Percentiles rank a stretch among this genome's conserved stretches.
Conservation (phyloP, 2,113 vertebrate species). For the Ondatra zibethicus region DNA sequence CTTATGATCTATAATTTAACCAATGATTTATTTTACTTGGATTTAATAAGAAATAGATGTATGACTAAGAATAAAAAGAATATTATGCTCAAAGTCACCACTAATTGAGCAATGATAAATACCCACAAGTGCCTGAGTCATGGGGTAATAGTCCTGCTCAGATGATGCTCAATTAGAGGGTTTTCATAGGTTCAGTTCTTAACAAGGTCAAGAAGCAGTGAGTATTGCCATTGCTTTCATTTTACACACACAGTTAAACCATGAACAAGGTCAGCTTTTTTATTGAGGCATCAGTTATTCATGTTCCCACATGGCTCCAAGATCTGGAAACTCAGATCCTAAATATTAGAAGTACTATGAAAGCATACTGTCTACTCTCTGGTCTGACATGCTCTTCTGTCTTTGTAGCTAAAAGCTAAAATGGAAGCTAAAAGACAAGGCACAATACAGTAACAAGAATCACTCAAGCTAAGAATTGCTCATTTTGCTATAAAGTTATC, state of each 20-base stretch:
- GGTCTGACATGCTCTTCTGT: neutral
- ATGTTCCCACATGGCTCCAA: neutral
- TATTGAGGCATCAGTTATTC: neutral
- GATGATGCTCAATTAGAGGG: neutral
- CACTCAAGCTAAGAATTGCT: neutral
- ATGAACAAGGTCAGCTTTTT: neutral
- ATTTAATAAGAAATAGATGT: neutral
- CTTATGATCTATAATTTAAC: neutral
- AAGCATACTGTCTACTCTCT: neutral
- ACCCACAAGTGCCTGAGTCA: neutral
- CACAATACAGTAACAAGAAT: neutral
- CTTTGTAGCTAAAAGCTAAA: neutral
- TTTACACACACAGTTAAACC: neutral
- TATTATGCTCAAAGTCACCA: neutral
- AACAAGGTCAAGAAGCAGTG: neutral
- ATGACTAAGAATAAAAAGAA: neutral
- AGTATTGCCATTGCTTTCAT: neutral
- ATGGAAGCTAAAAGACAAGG: neutral
- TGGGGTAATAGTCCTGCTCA: neutral
- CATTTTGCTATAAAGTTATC: neutral
- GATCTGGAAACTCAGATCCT: neutral
- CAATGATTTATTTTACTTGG: neutral
- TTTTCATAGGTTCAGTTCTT: neutral
- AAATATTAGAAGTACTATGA: neutral
- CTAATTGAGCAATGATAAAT: neutral